Evolutionary conservation across 2,888 invertebrate species (phyloP), one percentile per base, ranked within the genome.

Genomic region (Hedychridium roseum): DNA sequence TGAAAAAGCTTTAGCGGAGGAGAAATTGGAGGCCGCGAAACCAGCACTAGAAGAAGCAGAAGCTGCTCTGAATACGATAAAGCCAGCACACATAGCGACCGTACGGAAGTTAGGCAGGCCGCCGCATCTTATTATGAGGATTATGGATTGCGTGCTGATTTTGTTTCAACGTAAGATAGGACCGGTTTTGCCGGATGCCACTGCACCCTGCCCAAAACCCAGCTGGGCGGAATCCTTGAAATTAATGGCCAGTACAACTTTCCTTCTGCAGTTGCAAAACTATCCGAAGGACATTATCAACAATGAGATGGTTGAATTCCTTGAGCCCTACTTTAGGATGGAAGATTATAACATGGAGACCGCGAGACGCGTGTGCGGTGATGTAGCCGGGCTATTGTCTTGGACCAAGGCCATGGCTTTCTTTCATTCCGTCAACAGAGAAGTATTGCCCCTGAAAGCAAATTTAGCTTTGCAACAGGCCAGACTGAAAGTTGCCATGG

Each of bases 361-460:
- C 43, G 97, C 97, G 0, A 90, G 94, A 73, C 84, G 96, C 56
- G 97, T 97, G 2, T 97, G 97, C 74, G 97, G 97, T 42, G 97
- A 97, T 73, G 97, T 97, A 0, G 96, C 97, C 9, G 97, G 97
- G 1, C 82, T 97, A 7, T 80, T 94, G 1, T 94, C 95, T 0
- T 97, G 97, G 97, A 97, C 97, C 0, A 93, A 94, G 79, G 94
- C 95, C 1, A 95, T 95, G 95, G 88, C 90, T 1, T 94, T 94
- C 79, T 97, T 97, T 73, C 96, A 93, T 70, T 91, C 92, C 56
- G 97, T 97, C 40, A 97, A 97, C 80, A 94, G 94, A 79, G 97
- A 97, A 82, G 97, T 97, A 1, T 80, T 97, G 40, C 97, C 97
- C 0, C 79, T 97, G 3, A 97, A 97, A 83, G 91, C 95, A 0